These are phyloP conservation scores for Eristalinus aeneus DNA, from an alignment of 2,888 invertebrate species.

Conservation along the genomic window DNA sequence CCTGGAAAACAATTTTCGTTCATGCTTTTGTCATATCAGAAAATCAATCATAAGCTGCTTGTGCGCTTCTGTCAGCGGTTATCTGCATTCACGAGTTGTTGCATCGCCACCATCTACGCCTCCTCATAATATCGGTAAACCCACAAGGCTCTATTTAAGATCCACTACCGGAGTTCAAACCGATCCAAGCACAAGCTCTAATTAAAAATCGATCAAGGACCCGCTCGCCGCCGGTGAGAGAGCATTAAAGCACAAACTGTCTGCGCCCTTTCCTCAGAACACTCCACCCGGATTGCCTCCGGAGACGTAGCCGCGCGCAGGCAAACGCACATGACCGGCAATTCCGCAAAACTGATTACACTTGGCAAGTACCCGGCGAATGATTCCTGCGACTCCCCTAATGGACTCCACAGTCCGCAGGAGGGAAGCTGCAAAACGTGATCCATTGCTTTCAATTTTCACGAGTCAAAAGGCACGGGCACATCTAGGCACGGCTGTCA, in stretches of 20 bases:
- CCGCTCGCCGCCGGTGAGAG: neutral
- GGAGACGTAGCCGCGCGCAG: neutral
- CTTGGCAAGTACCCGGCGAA: conserved; percentile 38
- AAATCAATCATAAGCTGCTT: neutral
- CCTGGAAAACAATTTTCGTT: no score
- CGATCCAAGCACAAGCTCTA: conserved; percentile 24
- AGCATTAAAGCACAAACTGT: neutral
- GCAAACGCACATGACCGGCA: conserved; percentile 5
- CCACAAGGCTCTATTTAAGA: neutral
- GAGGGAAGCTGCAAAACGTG: conserved; percentile 48
- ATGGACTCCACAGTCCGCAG: conserved; percentile 45
- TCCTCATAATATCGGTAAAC: conserved; percentile 11
- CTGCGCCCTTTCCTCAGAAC: neutral
- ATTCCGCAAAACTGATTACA: conserved; percentile 48
- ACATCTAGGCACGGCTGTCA: conserved; percentile 7
- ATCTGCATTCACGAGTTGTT: neutral
- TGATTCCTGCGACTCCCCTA: conserved; percentile 53
- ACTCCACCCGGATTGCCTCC: neutral
- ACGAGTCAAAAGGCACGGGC: conserved; percentile 40
- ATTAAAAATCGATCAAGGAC: conserved; percentile 63
- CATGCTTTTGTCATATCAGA: neutral
- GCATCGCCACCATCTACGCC: conserved; percentile 26
- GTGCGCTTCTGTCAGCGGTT: neutral
- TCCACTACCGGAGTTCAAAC: conserved; percentile 37
- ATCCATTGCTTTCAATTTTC: conserved; percentile 70